A percentile compares a stretch with the other conserved stretches of the same genome.
Conservation (phyloP, 1,140 invertebrate species). For the Periplaneta americana region DNA sequence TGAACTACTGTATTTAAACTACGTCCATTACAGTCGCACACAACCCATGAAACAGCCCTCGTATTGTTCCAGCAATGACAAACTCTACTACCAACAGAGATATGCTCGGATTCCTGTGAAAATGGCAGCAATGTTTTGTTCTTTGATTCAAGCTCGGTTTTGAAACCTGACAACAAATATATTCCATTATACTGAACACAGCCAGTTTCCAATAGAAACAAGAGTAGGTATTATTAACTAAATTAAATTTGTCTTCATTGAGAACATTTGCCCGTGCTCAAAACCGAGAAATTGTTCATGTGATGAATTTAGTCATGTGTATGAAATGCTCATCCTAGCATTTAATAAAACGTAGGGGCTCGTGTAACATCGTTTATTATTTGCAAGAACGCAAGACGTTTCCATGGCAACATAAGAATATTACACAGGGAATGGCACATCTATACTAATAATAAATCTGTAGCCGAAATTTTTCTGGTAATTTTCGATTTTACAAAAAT, state of each 20-base stretch:
- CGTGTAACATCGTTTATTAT: too few relatives aligned
- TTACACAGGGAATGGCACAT: too few relatives aligned
- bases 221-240: not conserved
- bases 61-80: not conserved
- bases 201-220: not conserved
- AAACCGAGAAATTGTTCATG: not conserved
- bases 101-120: not conserved
- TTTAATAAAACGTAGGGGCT: not conserved
- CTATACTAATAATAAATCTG: too few relatives aligned
- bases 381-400: not conserved
- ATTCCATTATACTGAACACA: not conserved
- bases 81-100: not conserved
- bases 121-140: not conserved
- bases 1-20: too few relatives aligned
- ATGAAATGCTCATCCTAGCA: not conserved
- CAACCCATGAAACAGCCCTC: not conserved
- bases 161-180: not conserved
- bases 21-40: too few relatives aligned
- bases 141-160: not conserved
- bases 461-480: too few relatives aligned
- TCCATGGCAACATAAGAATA: not conserved
- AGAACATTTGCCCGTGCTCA: not conserved
- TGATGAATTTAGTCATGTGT: not conserved
- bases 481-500: too few relatives aligned
- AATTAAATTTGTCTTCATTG: not conserved